Base-by-base conservation (phyloP, 2,113 vertebrate genomes). In the Phaetusa simplex region DNA sequence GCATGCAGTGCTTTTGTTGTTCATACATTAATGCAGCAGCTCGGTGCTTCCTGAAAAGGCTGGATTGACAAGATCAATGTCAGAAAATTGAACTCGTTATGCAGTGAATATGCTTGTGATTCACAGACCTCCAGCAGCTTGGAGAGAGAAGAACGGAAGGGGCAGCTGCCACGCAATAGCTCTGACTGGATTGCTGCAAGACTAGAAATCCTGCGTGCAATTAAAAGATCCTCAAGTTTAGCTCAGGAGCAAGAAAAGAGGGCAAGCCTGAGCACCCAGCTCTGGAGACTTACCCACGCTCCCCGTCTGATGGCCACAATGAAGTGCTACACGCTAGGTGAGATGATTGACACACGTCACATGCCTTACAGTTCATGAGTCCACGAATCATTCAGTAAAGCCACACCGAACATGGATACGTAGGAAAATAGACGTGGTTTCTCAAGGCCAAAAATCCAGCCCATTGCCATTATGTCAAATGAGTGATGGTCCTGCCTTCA, bases 31-130 rank as follows among this genome's bases (percentile, higher is more conserved):
- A 70, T 73, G 62, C 76, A 88, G 40, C n/a, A 81, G 50, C 79
- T 88, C 38, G 62, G 30, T 73, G 64, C 72, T 70, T 96, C 88
- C 83, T 78, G 82, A 53, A 88, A 90, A 86, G 49, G 30, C 53
- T 43, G 62, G 72, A 84, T 45, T 88, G 91, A 81, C 88, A 88
- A 86, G 83, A 92, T 93, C 64, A 59, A 72, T 45, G 82, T 58
- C 92, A 58, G 88, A 70, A 94, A 88, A 94, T 34, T 8, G 8
- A 81, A 66, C 88, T 91, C 0, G 1, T 73, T 94, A 58, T 23
- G n/a, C 77, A 47, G 69, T 66, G 83, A 71, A 21, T 92, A 72
- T 1, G 4, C 80, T 95, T 95, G 86, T 86, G 80, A 84, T 86
- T 92, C 91, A 86, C 3, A 89, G 76, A 67, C 50, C 55, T 58